Evolutionary conservation across 1,140 invertebrate genomes (phyloP), one percentile per base, ranked within the genome.

Genomic region (Vanessa tameamea): DNA sequence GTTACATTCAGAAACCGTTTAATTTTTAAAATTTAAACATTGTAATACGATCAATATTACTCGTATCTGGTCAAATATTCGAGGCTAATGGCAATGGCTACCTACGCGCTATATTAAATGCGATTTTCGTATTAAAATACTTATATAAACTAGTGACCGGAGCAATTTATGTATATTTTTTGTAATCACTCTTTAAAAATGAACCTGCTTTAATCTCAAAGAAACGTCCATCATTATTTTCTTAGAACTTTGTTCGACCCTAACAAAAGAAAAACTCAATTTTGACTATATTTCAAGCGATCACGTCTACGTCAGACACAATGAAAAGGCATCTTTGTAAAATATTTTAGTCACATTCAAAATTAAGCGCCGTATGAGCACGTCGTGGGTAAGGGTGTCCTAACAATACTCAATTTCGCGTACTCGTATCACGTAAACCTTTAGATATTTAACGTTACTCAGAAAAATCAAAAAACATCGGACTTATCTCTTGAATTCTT

Each of bases 401-500:
- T 47, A 26, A 31, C 14, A 51, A 66, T 51, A 15, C 20, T 57
- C 15, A 43, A 43, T 50, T 31, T 65, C 43, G 20, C 43, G 64
- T 66, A 69, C 15, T 20, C 68, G 47, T 31, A 61, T 59, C 68
- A 61, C 55, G 68, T 69, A 69, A 69, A 69, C 31, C 43, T 61
- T 48, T 61, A 43, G 55, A 69, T 69, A 48, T 69, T 69, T 61
- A 69, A 69, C 59, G 55, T 47, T 31, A 48, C 16, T 20, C 55
- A 31, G 14, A 69, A 20, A 55, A 23, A 69, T 47, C 43, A 57
- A 69, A 69, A 47, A 37, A 61, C 55, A 37, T 61, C 43, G 12
- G 23, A 16, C 13, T 7, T 51, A 47, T 69, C n/a, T 69, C 14
- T 47, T 69, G 68, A 59, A 59, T 61, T 26, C 55, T 69, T 61